A percentile compares a stretch with the other conserved stretches of the same genome.
These are phyloP conservation scores for Tiliqua scincoides DNA, from an alignment of 2,113 vertebrate genomes.

Conservation along the genomic window DNA sequence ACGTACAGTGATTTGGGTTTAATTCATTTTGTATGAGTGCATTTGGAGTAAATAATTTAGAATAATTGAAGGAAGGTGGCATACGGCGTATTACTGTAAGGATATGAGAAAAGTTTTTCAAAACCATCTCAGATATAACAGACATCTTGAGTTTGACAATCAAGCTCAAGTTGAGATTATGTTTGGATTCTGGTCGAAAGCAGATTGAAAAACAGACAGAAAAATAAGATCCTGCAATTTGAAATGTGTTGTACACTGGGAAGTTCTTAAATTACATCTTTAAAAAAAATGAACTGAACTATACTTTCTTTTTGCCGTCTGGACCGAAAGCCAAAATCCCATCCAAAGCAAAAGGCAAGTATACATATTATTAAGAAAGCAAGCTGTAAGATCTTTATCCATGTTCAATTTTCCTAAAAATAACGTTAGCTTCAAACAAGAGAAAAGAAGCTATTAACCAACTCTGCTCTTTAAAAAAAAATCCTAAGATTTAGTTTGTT, in stretches of 20 bases:
- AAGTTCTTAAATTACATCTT: not conserved
- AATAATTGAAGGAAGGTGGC: not conserved
- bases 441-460: slow-evolving; percentile 41
- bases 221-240: not conserved
- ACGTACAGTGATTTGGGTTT: not conserved
- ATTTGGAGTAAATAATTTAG: not conserved
- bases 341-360: not conserved
- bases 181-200: slow-evolving; percentile 4
- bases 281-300: not conserved
- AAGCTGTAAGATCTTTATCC: slow-evolving; percentile 30
- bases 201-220: slow-evolving; percentile 4
- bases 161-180: not conserved
- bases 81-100: not conserved
- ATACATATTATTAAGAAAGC: slow-evolving; percentile 14
- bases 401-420: slow-evolving; percentile 38
- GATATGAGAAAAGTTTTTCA: not conserved
- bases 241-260: not conserved
- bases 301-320: not conserved
- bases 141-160: not conserved
- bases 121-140: not conserved
- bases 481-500: slow-evolving; percentile 49
- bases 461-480: not conserved
- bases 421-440: slow-evolving; percentile 35
- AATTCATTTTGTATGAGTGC: slow-evolving; percentile 1
- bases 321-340: not conserved